Evolutionary conservation across 1,140 invertebrate species (phyloP).

Genomic region (Planococcus citri): DNA sequence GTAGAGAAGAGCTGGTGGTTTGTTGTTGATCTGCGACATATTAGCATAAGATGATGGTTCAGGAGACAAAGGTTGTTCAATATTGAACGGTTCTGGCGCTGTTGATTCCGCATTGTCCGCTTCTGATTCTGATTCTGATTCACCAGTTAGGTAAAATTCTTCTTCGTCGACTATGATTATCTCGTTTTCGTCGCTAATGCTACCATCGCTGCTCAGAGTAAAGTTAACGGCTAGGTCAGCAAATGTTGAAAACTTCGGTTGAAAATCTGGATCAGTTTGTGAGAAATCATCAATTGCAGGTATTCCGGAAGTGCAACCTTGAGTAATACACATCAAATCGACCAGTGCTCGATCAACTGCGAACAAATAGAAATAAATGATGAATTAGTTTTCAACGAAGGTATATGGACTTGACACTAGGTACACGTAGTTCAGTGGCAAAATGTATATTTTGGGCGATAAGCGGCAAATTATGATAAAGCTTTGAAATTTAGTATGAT

Average conservation of each 20-base stretch:
- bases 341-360: background rate
- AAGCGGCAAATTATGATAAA: no score
- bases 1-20: background rate
- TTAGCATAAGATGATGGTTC: background rate
- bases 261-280: background rate
- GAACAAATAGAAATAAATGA: no score
- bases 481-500: no score
- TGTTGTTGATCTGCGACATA: background rate
- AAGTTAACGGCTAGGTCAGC: no score
- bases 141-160: background rate
- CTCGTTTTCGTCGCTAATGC: background rate
- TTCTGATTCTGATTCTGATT: no score
- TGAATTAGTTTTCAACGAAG: no score
- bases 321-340: background rate
- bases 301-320: background rate
- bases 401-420: no score
- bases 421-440: no score
- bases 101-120: background rate
- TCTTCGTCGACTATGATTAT: background rate
- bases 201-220: background rate
- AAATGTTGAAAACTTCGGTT: no score
- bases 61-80: background rate
- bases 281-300: background rate
- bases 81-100: background rate
- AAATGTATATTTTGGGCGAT: no score